A percentile compares a stretch with the other conserved stretches of the same genome.
These are phyloP conservation scores for Ctenosaura bakeri DNA, from an alignment of 2,797 vertebrate species.

Conservation along the genomic window DNA sequence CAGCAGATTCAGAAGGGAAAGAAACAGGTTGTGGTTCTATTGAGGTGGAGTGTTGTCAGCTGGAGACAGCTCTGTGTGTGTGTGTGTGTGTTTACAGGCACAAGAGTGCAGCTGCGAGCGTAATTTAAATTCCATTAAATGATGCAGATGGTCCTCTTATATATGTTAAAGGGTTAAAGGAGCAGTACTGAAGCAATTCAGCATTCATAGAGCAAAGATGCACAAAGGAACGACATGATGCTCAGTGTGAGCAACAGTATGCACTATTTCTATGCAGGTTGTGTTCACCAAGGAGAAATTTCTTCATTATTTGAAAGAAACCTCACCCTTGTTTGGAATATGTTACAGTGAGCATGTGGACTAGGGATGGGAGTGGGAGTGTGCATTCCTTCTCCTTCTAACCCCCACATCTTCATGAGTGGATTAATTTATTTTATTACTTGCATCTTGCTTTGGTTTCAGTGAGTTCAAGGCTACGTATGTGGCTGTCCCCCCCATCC, in stretches of 20 bases:
- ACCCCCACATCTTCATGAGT: not conserved
- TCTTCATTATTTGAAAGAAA: not conserved
- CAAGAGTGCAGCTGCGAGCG: slow-evolving; percentile 51
- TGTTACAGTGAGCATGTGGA: not conserved
- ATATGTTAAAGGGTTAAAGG: slow-evolving; percentile 30
- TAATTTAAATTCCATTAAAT: slow-evolving; percentile 57
- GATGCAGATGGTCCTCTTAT: slow-evolving; percentile 25
- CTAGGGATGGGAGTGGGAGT: too few relatives aligned
- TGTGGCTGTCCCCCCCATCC: not conserved
- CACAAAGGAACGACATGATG: not conserved
- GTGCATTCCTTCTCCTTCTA: not conserved
- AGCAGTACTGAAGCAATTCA: slow-evolving; percentile 25
- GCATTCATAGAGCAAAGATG: not conserved
- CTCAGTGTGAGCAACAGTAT: not conserved
- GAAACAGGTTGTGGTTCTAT: slow-evolving; percentile 47
- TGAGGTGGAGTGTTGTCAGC: slow-evolving; percentile 56
- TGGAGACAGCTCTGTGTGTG: slow-evolving; percentile 38
- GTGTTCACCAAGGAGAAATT: not conserved
- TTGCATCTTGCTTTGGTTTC: not conserved
- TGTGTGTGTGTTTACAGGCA: not conserved
- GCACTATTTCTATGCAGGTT: not conserved
- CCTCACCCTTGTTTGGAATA: not conserved
- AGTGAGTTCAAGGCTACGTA: not conserved
- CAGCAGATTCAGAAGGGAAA: not conserved
- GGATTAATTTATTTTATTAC: not conserved